Evolutionary conservation across 2,797 vertebrate species (phyloP).

Genomic region (Tachyglossus aculeatus): DNA sequence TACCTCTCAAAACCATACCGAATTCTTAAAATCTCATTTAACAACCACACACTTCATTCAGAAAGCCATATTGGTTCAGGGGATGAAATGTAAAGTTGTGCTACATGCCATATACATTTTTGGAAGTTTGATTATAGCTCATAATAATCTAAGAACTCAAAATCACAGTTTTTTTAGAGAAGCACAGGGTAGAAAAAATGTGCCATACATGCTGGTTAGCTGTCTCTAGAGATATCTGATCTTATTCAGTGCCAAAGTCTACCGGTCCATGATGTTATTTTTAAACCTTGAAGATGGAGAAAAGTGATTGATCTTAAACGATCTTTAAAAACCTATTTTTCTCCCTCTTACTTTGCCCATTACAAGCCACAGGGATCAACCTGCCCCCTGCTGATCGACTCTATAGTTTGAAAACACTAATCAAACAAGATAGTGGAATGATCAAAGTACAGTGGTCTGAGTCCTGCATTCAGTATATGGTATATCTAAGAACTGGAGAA

Average conservation of each 20-base stretch:
- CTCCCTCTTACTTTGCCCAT: conserved; percentile 69
- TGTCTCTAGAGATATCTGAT: conserved; percentile 52
- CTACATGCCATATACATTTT: not conserved
- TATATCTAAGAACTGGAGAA: conserved; percentile 66
- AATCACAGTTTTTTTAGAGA: conserved; percentile 25
- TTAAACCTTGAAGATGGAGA: conserved; percentile 65
- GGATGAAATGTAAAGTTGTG: conserved; percentile 49
- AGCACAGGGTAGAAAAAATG: not conserved
- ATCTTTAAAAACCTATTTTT: conserved; percentile 69
- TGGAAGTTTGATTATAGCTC: conserved; percentile 22
- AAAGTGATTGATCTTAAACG: conserved; percentile 71
- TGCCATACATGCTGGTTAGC: conserved; percentile 40
- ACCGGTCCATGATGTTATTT: conserved; percentile 64
- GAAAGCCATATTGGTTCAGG: conserved; percentile 31
- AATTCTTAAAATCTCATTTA: conserved; percentile 49
- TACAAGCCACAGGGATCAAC: conserved; percentile 72
- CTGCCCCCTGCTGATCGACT: conserved; percentile 71
- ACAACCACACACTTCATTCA: conserved; percentile 22
- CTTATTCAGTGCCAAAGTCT: conserved; percentile 58
- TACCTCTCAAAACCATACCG: conserved; percentile 8
- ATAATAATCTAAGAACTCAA: conserved; percentile 13
- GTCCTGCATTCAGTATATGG: conserved; percentile 63
- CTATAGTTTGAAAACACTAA: conserved; percentile 75
- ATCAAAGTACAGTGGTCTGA: conserved; percentile 69
- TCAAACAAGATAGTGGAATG: conserved; percentile 73